phyloP scores from a whole-genome alignment of 2,113 vertebrate genomes.

The Silurus meridionalis region DNA sequence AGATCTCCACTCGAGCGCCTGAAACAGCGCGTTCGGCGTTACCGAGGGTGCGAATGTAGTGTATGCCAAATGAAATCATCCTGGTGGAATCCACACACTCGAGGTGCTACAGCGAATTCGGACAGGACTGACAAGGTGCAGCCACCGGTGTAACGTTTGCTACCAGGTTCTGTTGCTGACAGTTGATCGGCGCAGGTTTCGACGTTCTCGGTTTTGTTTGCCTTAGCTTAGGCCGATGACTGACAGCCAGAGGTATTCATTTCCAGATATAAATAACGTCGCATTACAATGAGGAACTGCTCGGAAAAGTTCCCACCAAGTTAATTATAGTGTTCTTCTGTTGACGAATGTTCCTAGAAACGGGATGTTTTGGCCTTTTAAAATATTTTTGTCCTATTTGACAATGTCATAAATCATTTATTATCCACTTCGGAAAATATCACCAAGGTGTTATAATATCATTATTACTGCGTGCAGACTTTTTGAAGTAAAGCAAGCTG shows the following conservation, averaged over 20 bases:
- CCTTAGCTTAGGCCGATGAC: not conserved
- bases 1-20: slow-evolving; percentile 36
- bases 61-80: slow-evolving; percentile 47
- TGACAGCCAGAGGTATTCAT: slow-evolving; percentile 24
- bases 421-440: no score
- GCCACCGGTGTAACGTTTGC: slow-evolving; percentile 36
- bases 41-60: slow-evolving; percentile 28
- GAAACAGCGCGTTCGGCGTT: slow-evolving; percentile 44
- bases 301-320: not conserved
- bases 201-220: not conserved
- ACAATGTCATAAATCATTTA: not conserved
- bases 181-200: slow-evolving; percentile 6
- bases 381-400: not conserved
- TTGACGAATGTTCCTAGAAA: not conserved
- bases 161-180: slow-evolving; percentile 19
- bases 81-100: slow-evolving; percentile 42
- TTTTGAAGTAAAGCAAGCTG: not conserved
- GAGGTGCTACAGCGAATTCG: slow-evolving; percentile 4
- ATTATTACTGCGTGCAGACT: not conserved
- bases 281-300: slow-evolving; percentile 17
- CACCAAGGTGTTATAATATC: not conserved
- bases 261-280: not conserved
- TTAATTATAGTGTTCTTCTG: slow-evolving; percentile 10
- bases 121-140: slow-evolving; percentile 26
- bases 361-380: not conserved